Evolutionary conservation across 2,797 vertebrate genomes (phyloP), one percentile per base, ranked within the genome.

Genomic region (Crypturellus tataupa): DNA sequence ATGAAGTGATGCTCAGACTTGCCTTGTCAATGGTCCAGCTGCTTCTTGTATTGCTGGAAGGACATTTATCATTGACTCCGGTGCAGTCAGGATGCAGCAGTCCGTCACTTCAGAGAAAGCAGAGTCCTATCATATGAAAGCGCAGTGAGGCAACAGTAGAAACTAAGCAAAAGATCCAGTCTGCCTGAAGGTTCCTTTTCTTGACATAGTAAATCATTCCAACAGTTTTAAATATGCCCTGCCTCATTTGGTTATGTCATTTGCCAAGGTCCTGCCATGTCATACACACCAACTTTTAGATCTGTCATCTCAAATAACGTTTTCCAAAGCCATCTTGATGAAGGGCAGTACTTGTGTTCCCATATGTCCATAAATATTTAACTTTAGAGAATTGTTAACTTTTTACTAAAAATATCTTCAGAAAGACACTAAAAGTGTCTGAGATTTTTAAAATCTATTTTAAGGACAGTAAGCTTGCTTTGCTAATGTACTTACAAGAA

Each of bases 271-370:
- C 46, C 24, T 80, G 37, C 84, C 44, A 27, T 77, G 77, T 62
- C 56, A 72, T 53, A 20, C 40, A 49, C 23, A 24, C 23, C 15
- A 70, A 40, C 49, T 73, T 87, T 68, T 35, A 59, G 31, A 82
- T 68, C 85, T 94, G 25, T 84, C 44, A 56, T 49, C 72, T 84
- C 71, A 87, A 79, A 83, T 73, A 91, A 65, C 15, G 24, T 88
- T 27, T 70, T 91, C 73, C 44, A 94, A 92, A 95, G 56, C 20
- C 21, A 27, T 71, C 37, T 58, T 80, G 63, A 67, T 75, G 71
- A 81, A 1, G 35, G 64, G 7, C 40, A 73, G 63, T 70, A 58
- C 5, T 73, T 35, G 62, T 89, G 53, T 49, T 93, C 44, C 72
- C 37, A 63, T 53, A 64, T 31, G 20, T 29, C 70, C 80, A 62